Evolutionary conservation across 1,140 invertebrate genomes (phyloP).

Genomic region (Drosophila yakuba): DNA sequence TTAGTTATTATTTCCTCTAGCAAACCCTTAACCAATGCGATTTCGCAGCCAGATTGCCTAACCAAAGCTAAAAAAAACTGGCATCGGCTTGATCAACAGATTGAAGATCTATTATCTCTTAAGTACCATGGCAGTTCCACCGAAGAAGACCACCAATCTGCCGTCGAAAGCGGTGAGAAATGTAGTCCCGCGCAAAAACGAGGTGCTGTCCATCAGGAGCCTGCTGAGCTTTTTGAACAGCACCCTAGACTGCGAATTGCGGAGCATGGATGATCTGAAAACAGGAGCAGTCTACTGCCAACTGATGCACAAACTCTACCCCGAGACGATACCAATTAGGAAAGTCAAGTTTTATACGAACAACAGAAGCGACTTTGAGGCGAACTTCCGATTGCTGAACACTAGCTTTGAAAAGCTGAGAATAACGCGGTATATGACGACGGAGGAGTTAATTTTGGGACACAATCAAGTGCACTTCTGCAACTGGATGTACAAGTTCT

Average conservation of each 20-base stretch:
- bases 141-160: not conserved
- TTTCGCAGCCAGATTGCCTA: too few relatives aligned
- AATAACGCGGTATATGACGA: not conserved
- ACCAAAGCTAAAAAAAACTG: too few relatives aligned
- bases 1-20: not conserved
- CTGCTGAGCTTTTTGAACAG: not conserved
- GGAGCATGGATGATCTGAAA: not conserved
- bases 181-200: not conserved
- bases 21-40: too few relatives aligned
- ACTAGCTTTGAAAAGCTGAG: not conserved
- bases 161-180: too few relatives aligned
- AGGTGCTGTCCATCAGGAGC: not conserved
- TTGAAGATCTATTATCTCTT: too few relatives aligned
- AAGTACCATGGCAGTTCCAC: not conserved
- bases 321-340: not conserved
- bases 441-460: not conserved
- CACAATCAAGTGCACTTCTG: not conserved
- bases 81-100: too few relatives aligned
- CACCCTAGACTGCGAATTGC: conserved; percentile 1
- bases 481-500: conserved; percentile 10
- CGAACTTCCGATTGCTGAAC: not conserved
- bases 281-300: conserved; percentile 8
- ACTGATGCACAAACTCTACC: conserved; percentile 4
- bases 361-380: not conserved
- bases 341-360: conserved; percentile 6